Base-by-base conservation (phyloP, 2,888 invertebrate genomes). In the Mactromeris polynyma region DNA sequence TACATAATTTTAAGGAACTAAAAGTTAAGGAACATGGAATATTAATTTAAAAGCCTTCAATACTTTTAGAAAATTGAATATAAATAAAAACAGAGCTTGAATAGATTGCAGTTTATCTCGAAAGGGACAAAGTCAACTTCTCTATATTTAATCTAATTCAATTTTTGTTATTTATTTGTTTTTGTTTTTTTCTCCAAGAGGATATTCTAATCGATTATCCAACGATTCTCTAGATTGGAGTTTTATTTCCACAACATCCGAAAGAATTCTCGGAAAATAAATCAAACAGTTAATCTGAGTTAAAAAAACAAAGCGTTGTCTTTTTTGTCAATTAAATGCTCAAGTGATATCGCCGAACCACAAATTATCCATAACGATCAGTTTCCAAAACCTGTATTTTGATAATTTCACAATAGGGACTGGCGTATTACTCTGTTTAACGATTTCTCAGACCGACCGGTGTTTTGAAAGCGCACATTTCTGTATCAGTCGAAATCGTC, bases 261-360 rank as follows among this genome's bases (percentile, higher is more conserved):
- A 33, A 36, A 14, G 73, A 33, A 73, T 33, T 73, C 9, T 17
- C 26, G n/a, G 26, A 26, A 64, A 26, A 64, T 64, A 64, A 64
- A 64, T 64, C 58, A 64, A 64, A 64, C 26, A 9, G 58, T 64
- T 64, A 64, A 64, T 64, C 58, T 64, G n/a, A 26, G 58, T 26
- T 64, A n/a, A 64, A n/a, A 64, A 64, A 58, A 58, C n/a, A 64
- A n/a, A 64, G 26, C 26, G 26, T 26, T n/a, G 19, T 7, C 26
- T 54, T 64, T 64, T 64, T 64, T 64, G 58, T 64, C 58, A 64
- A 64, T 64, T 26, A 64, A 64, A 64, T 64, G 26, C 58, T 64
- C 26, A 64, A 64, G 11, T n/a, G 58, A 64, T 64, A 64, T 26
- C 58, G 26, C 26, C 26, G 26, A 64, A 64, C 58, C 58, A n/a